Percentiles rank a stretch among this genome's conserved stretches.
These are phyloP conservation scores for Sebastes fasciatus DNA, from an alignment of 2,113 vertebrate genomes.

Conservation along the genomic window DNA sequence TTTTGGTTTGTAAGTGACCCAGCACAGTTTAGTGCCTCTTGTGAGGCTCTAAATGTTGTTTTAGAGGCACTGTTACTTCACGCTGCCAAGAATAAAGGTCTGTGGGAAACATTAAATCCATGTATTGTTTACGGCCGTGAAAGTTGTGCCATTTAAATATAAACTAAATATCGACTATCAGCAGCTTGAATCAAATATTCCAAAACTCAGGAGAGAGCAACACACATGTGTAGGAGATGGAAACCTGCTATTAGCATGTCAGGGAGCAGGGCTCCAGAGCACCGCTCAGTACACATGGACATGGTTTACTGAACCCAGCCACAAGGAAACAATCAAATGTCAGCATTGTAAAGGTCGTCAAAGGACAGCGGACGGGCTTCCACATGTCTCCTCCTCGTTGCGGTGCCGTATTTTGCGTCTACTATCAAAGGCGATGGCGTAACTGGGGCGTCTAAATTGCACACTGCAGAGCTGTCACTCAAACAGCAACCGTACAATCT, in stretches of 20 bases:
- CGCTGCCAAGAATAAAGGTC: slow-evolving; percentile 49
- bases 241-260: slow-evolving; percentile 67
- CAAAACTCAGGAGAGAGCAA: slow-evolving; percentile 18
- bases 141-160: slow-evolving; percentile 43
- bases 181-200: slow-evolving; percentile 33
- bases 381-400: slow-evolving; percentile 35
- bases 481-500: slow-evolving; percentile 2
- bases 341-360: slow-evolving; percentile 43
- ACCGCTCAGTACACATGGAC: background rate
- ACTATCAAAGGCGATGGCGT: slow-evolving; percentile 27
- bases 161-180: slow-evolving; percentile 39
- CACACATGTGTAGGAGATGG: slow-evolving; percentile 40
- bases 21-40: slow-evolving; percentile 34
- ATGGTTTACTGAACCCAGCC: slow-evolving; percentile 19
- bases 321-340: slow-evolving; percentile 57
- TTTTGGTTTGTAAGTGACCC: slow-evolving; percentile 28
- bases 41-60: slow-evolving; percentile 44
- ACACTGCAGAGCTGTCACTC: slow-evolving; percentile 40
- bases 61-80: slow-evolving; percentile 19
- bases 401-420: background rate
- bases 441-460: slow-evolving; percentile 12
- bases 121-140: slow-evolving; percentile 48
- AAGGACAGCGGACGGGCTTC: slow-evolving; percentile 42
- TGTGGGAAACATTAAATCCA: slow-evolving; percentile 36
- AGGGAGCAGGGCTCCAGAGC: slow-evolving; percentile 33